Evolutionary conservation across 2,797 vertebrate genomes (phyloP).

Genomic region (Characodon lateralis): DNA sequence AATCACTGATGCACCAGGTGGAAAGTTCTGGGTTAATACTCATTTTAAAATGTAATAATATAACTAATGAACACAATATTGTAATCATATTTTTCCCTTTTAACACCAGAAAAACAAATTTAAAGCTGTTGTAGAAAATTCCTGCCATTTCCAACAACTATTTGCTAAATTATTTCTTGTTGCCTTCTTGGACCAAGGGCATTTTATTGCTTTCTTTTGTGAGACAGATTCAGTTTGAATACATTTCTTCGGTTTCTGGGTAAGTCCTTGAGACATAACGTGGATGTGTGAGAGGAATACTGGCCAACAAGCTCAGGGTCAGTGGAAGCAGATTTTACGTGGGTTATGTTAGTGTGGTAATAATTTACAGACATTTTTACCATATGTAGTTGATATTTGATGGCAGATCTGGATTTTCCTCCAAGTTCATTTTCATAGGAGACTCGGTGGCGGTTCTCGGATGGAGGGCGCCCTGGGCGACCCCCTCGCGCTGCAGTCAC

Average conservation of each 20-base stretch:
- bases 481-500: too few relatives aligned
- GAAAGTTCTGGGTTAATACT: not conserved
- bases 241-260: not conserved
- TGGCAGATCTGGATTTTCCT: not conserved
- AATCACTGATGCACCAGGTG: not conserved
- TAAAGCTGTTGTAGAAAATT: not conserved
- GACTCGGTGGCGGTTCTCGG: not conserved
- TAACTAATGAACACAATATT: not conserved
- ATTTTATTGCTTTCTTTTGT: not conserved
- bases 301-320: not conserved
- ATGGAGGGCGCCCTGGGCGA: too few relatives aligned
- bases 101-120: not conserved
- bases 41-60: not conserved
- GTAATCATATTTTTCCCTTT: not conserved
- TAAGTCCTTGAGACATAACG: slow-evolving; percentile 2
- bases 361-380: not conserved
- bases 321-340: not conserved
- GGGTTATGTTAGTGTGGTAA: not conserved
- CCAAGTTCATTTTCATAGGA: not conserved
- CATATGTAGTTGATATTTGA: not conserved
- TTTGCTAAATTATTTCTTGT: not conserved
- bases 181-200: not conserved
- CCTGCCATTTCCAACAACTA: not conserved
- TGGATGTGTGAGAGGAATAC: not conserved
- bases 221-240: slow-evolving; percentile 6